Conservation (phyloP, 2,888 invertebrate species). For the Cheilosia soror region DNA sequence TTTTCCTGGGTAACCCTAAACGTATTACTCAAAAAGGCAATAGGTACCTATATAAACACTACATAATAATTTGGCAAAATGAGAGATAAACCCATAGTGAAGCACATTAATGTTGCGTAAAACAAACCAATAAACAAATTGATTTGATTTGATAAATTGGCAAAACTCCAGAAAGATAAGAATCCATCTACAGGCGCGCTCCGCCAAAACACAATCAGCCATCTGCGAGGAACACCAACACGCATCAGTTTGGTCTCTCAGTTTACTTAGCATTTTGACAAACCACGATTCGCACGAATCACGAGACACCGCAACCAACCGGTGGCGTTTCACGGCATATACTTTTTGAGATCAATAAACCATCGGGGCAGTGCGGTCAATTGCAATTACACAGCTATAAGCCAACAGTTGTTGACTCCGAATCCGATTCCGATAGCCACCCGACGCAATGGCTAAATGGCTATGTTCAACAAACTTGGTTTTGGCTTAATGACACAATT, state of each 20-base stretch:
- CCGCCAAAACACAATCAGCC: constrained; percentile 14
- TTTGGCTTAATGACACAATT: constrained; percentile 43
- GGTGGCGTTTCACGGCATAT: constrained; percentile 7
- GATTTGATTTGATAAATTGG: too few species aligned
- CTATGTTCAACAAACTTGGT: constrained; percentile 9
- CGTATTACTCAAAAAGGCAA: constrained; percentile 2
- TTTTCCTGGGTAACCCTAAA: constrained; percentile 12
- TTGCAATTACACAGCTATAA: constrained; percentile 5
- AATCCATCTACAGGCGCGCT: constrained; percentile 15
- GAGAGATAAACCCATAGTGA: too few species aligned
- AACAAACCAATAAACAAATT: too few species aligned
- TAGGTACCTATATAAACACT: background rate
- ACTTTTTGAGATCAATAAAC: constrained; percentile 18
- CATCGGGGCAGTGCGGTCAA: background rate
- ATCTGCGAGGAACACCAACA: constrained; percentile 12
- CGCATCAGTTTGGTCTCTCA: constrained; percentile 2
- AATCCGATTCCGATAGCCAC: background rate
- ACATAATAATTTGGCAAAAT: too few species aligned
- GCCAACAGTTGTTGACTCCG: background rate
- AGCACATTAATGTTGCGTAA: too few species aligned
- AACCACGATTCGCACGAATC: constrained; percentile 5
- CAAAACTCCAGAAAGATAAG: constrained; percentile 17
- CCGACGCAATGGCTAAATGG: background rate
- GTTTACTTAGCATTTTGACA: background rate
- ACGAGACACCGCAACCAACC: constrained; percentile 8